A percentile compares a stretch with the other conserved stretches of the same genome.
phyloP scores from a whole-genome alignment of 2,797 vertebrate species.

The Natrix natrix region DNA sequence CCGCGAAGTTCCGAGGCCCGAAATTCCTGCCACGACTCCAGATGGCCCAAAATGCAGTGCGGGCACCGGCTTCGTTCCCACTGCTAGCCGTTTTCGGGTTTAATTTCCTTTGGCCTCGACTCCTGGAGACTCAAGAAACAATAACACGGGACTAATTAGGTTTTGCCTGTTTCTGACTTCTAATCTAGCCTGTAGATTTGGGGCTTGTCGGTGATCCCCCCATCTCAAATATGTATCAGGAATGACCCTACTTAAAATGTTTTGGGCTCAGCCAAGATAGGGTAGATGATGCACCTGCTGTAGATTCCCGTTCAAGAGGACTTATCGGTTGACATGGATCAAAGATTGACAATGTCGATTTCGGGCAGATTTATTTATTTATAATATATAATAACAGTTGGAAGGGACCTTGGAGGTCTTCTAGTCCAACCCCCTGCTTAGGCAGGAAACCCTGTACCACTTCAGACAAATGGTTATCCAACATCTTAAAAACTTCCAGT shows the following conservation, averaged over 20 bases:
- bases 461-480: too few species aligned
- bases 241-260: not conserved
- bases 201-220: not conserved
- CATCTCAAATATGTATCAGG: not conserved
- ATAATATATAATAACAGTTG: too few species aligned
- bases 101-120: not conserved
- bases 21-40: not conserved
- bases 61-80: not conserved
- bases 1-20: not conserved
- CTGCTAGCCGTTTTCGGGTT: not conserved
- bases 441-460: too few species aligned
- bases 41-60: not conserved
- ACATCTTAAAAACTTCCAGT: too few species aligned
- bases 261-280: not conserved
- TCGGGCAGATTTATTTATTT: not conserved
- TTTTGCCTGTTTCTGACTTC: not conserved
- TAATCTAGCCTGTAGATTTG: not conserved
- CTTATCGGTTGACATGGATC: not conserved
- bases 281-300: not conserved
- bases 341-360: not conserved
- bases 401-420: too few species aligned
- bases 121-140: not conserved
- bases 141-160: not conserved
- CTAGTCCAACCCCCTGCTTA: too few species aligned
- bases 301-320: not conserved